Base-by-base conservation (phyloP, 1,140 invertebrate genomes). In the Calephelis nemesis region DNA sequence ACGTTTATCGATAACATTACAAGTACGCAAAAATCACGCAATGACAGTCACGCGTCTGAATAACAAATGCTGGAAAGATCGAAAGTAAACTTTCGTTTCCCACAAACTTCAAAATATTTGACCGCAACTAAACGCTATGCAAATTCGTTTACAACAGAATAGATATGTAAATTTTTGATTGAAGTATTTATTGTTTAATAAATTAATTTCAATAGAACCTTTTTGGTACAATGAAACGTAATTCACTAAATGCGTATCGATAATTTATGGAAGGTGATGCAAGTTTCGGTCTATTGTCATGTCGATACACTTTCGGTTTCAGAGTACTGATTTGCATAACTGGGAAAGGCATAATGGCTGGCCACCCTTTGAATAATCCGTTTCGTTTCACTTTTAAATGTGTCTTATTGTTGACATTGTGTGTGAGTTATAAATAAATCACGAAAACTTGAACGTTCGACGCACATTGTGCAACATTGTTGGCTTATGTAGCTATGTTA, bases 291-390 rank as follows among this genome's bases (percentile, higher is more conserved):
- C 79, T 74, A 77, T 89, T 85, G 81, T 87, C 69, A 62, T 58
- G 47, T 30, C 50, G 52, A 54, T 68, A 64, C 80, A 88, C 88
- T 91, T 87, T 91, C 88, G 83, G 86, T 91, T 91, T 91, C 87
- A 91, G 86, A 62, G 85, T 88, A 88, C 77, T 87, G 71, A 91
- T 91, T 90, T 90, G 84, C 88, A 91, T 91, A 88, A 88, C 81
- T 83, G 84, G 83, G 79, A 73, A 65, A 65, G 70, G 45, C 47
- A 91, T 84, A 91, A 91, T 88, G 73, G 76, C 71, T 72, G 82
- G 81, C 77, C 72, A 83, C 85, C 85, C 85, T 85, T 90, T 83
- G 74, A 76, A 78, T 83, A 88, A 88, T 87, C 79, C 81, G 84
- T 88, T 86, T 83, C 83, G 87, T 89, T 91, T 88, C 85, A 88